A percentile compares a stretch with the other conserved stretches of the same genome.
phyloP scores from a whole-genome alignment of 2,113 vertebrate species.

The Sarotherodon lohbergeri region DNA sequence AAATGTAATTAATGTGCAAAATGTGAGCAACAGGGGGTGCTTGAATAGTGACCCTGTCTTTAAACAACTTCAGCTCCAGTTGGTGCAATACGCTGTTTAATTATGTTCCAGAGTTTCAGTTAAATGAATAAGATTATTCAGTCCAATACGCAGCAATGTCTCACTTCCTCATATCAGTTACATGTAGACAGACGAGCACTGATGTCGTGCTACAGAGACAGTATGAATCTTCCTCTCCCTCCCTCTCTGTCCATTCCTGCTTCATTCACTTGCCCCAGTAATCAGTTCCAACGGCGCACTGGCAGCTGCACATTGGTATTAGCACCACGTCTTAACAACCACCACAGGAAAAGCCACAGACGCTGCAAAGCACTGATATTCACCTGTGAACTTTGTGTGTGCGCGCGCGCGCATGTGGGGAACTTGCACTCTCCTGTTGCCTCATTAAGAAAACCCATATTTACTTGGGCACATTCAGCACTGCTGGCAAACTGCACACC shows the following conservation, averaged over 20 bases:
- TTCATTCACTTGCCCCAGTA: neutral
- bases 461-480: conserved; percentile 30
- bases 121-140: neutral
- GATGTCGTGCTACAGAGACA: neutral
- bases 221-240: neutral
- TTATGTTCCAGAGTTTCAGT: neutral
- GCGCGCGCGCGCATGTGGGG: neutral
- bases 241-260: neutral
- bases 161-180: neutral
- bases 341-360: neutral
- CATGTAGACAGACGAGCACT: neutral
- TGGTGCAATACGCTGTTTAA: neutral
- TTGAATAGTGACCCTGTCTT: neutral
- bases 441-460: conserved; percentile 62
- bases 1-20: neutral
- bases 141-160: neutral
- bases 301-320: conserved; percentile 59
- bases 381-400: conserved; percentile 9
- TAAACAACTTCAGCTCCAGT: neutral
- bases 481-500: conserved; percentile 18
- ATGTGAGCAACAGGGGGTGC: neutral
- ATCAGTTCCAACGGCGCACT: neutral
- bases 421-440: conserved; percentile 34
- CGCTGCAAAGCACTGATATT: neutral
- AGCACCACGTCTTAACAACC: conserved; percentile 32